phyloP scores from a whole-genome alignment of 2,797 vertebrate species.

The Semotilus atromaculatus region DNA sequence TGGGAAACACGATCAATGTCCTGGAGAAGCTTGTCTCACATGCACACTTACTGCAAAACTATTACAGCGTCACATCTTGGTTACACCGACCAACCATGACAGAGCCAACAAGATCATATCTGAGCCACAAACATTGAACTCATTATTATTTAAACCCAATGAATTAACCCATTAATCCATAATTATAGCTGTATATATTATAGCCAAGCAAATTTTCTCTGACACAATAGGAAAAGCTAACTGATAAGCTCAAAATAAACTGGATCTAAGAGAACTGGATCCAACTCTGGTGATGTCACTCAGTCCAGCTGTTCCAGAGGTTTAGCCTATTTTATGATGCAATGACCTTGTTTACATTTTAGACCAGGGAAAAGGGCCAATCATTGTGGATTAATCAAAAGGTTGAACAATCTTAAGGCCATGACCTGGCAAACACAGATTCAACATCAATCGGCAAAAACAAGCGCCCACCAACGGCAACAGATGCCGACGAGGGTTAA shows the following conservation, averaged over 20 bases:
- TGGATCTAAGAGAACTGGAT: background rate
- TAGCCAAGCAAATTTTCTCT: background rate
- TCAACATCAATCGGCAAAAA: background rate
- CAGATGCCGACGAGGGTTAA: background rate
- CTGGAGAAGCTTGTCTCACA: background rate
- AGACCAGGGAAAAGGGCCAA: background rate
- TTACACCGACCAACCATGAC: background rate
- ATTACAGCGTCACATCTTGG: slow-evolving; percentile 6
- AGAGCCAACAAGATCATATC: slow-evolving; percentile 12
- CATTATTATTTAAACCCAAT: background rate
- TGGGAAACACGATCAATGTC: background rate
- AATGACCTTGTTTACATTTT: background rate
- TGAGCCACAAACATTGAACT: background rate
- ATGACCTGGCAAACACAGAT: too few relatives aligned
- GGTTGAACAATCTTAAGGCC: background rate
- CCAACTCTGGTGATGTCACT: background rate
- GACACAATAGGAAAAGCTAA: background rate
- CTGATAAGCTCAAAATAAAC: background rate
- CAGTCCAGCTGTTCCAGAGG: background rate
- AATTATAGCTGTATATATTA: background rate
- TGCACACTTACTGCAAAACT: slow-evolving; percentile 1
- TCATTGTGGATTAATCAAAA: background rate
- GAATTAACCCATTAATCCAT: background rate
- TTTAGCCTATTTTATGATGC: background rate
- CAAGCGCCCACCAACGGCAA: background rate